Percentiles rank a stretch among this genome's conserved stretches.
Conservation (phyloP, 1,140 invertebrate genomes). For the Heliconius melpomene region DNA sequence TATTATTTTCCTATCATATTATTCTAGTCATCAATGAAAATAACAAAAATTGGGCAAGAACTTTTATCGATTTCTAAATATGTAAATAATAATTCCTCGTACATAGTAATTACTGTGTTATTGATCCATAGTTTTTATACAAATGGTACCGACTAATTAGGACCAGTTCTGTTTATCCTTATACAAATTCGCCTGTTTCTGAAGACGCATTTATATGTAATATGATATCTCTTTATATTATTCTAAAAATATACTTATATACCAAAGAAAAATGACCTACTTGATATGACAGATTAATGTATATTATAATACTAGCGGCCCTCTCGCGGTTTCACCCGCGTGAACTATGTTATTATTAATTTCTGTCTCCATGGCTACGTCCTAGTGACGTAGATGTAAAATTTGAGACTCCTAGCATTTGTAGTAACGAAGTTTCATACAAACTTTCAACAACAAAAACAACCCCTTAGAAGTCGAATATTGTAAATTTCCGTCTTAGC, state of each 20-base stretch:
- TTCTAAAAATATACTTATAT: not conserved
- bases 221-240: not conserved
- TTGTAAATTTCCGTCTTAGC: too few relatives aligned
- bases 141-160: not conserved
- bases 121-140: slow-evolving; percentile 1
- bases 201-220: not conserved
- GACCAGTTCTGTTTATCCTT: not conserved
- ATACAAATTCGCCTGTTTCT: not conserved
- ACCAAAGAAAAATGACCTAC: not conserved
- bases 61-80: not conserved
- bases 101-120: not conserved
- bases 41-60: not conserved
- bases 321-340: too few relatives aligned
- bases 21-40: not conserved
- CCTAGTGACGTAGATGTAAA: too few relatives aligned
- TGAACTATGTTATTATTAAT: too few relatives aligned
- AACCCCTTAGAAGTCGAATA: too few relatives aligned
- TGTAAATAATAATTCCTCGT: not conserved
- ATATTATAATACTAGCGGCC: too few relatives aligned
- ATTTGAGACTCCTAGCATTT: too few relatives aligned
- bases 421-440: too few relatives aligned
- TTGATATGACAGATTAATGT: too few relatives aligned
- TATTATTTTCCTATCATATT: not conserved
- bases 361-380: too few relatives aligned
- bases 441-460: too few relatives aligned